Base-by-base conservation (phyloP, 1,140 invertebrate species). In the Drosophila navojoa region DNA sequence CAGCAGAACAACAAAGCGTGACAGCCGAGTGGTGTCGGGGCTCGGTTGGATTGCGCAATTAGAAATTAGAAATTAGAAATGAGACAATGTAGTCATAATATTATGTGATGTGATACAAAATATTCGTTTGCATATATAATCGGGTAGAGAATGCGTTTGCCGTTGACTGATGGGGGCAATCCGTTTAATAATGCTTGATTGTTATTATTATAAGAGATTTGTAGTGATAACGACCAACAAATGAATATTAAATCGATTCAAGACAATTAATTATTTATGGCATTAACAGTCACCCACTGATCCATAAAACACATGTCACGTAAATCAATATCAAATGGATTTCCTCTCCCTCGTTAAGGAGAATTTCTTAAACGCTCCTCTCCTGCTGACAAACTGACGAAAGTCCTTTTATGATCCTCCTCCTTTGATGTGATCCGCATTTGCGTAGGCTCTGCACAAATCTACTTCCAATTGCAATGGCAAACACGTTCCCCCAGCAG, bases 401-500 rank as follows among this genome's bases (percentile, higher is more conserved):
- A 63, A 59, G 57, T 71, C 64, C 68, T 78, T 76, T 71, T 60
- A 64, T 49, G 44, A 32, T 57, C 42, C 19, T 29, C 22, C 35
- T 47, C 38, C 49, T 86, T 81, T 86, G 75, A 86, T 73, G 32
- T 47, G 7, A 13, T 53, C 35, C 25, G 49, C 42, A 35, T 38
- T 68, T 75, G 78, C 77, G 81, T 86, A 64, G 81, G 77, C 50
- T 54, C 42, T 49, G 42, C 35, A 16, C 44, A 40, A 52, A 57
- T 50, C 42, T 50, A 16, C 55, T 40, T 61, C 62, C 53, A 76
- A 50, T 74, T 80, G 59, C 61, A 45, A 86, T 70, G 68, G 72
- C 67, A 86, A 81, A 70, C 82, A 86, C 82, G 76, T 79, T 75
- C 47, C 47, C 50, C 38, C 53, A 54, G 40, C 29, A 29, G 54